Base-by-base conservation (phyloP, 2,888 invertebrate genomes). In the Mimachlamys varia region DNA sequence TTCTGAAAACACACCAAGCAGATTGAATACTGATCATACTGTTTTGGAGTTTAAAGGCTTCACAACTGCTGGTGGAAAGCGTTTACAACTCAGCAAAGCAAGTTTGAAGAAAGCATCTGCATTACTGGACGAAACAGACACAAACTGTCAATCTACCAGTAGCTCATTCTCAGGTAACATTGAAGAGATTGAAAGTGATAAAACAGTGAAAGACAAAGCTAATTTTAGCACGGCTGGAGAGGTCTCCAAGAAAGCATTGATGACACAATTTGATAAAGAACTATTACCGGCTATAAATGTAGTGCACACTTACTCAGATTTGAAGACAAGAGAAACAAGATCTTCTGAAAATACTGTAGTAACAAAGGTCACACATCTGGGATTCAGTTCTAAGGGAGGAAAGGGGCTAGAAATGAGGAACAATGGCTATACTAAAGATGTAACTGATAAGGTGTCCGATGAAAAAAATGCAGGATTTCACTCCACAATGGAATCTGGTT, bases 101-200 rank as follows among this genome's bases (percentile, higher is more conserved):
- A 88, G 88, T 88, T 50, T 90, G 58, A 88, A 53, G 87, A 90
- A 90, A 15, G 90, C 89, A 12, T 87, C n/a, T 33, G 37, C 55
- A 87, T 87, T 90, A 58, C 76, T 90, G 12, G 89, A 90, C 15
- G 87, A 53, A 0, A 37, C n/a, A 53, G 17, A 55, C 3, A 76
- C 76, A 27, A 76, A 76, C 33, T 76, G 13, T 76, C 2, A 27
- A 76, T 12, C 33, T 27, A 76, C 76, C 27, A 33, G 58, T 15
- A 27, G 13, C 15, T 55, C n/a, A 55, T 55, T 55, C 22, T 27
- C 15, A n/a, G 88, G 33, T 44, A 88, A 13, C 12, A 22, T 19
- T 50, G 50, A 88, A 50, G 22, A 88, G 44, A 17, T 0, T 76
- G 22, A 22, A 44, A 49, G 49, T 88, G 37, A 88, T 5, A 19